Base-by-base conservation (phyloP, 2,888 invertebrate genomes). In the Antheraea assamensis region DNA sequence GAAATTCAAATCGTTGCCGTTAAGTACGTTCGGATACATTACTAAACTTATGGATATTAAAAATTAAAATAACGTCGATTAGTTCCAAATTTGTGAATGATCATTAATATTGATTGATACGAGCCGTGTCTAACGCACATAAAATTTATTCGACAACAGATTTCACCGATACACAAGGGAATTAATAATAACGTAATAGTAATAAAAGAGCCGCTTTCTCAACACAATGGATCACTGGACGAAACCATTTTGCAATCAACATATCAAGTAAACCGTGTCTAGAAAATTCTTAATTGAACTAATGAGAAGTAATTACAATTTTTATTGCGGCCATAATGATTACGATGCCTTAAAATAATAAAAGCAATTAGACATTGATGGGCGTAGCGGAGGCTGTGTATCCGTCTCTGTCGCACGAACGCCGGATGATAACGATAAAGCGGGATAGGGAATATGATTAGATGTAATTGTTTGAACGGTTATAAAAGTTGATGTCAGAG, bases 271-370 rank as follows among this genome's bases (percentile, higher is more conserved):
- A 88, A 90, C 90, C 93, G 93, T 93, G 87, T 93, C 93, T 94
- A 93, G 94, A 93, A 94, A 92, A 93, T 93, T 92, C 94, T 93
- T 93, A 94, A 94, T 94, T 94, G 94, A 93, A 91, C 94, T 94
- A 94, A 94, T 94, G 93, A 94, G 94, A 92, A 93, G 93, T 94
- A 94, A 94, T 94, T 93, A 94, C 93, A 94, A 93, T 92, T 94
- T 94, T 94, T 94, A 94, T 94, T 91, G 90, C 92, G 85, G 92
- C 90, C 90, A 90, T 94, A 94, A 94, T 94, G 92, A 94, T 94
- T 94, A 94, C 94, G 94, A 94, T 94, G 94, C 90, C 92, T 94
- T 94, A 94, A 94, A 94, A 94, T 94, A 94, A 94, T 94, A 94
- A 94, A 94, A 94, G 94, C 94, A 94, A 94, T 94, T 94, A 94